Evolutionary conservation across 35 echinoderm and acorn worm species (phyloP).

Genomic region (Apostichopus californicus): DNA sequence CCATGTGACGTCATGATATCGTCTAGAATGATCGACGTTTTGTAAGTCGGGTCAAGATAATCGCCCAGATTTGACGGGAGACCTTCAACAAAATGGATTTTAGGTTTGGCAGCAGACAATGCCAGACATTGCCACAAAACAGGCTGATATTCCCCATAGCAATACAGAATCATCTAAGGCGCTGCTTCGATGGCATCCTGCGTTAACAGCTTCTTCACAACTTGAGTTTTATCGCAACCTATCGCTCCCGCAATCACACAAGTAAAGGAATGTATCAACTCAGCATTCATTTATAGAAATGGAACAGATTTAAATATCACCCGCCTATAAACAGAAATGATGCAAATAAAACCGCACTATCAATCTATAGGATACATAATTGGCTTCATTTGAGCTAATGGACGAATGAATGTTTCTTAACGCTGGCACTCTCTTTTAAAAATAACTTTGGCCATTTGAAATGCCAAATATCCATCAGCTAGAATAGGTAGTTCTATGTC

Average conservation of each 20-base stretch:
- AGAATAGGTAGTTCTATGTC: not conserved
- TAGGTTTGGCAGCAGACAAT: conserved; percentile 25
- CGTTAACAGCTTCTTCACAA: conserved; percentile 39
- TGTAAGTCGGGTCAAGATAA: not conserved
- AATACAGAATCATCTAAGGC: conserved; percentile 46
- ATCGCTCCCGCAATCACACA: conserved; percentile 32
- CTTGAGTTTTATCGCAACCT: conserved; percentile 44
- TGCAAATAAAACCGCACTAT: no score
- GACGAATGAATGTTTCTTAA: not conserved
- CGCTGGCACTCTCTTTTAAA: not conserved
- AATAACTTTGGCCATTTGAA: not conserved
- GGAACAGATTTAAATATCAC: not conserved
- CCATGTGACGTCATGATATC: conserved; percentile 34
- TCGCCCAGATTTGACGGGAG: not conserved
- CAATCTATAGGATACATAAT: not conserved
- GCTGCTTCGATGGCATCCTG: conserved; percentile 51
- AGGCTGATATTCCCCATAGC: conserved; percentile 56
- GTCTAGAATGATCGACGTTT: conserved; percentile 10
- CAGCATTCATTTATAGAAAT: not conserved
- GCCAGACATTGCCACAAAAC: conserved; percentile 1
- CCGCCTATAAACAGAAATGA: not conserved
- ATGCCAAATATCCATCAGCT: not conserved
- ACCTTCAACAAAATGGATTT: conserved; percentile 45
- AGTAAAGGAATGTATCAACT: conserved; percentile 30
- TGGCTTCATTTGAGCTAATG: not conserved